These are phyloP conservation scores for Phyllotreta striolata DNA, from an alignment of 2,888 invertebrate genomes.

Conservation along the genomic window DNA sequence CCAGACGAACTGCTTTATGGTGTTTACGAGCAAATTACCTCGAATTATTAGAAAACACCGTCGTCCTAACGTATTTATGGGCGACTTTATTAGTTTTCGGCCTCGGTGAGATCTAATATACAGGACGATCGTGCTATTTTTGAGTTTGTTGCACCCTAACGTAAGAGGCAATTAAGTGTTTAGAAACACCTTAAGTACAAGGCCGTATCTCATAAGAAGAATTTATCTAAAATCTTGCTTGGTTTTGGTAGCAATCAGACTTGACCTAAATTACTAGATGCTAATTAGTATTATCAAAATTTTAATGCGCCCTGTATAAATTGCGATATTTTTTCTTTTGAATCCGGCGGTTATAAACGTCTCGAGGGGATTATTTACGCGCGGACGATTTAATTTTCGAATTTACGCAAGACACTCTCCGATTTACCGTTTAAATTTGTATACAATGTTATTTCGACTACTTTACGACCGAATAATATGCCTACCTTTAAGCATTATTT, in stretches of 20 bases:
- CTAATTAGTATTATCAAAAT: too few relatives aligned
- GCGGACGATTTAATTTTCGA: slow-evolving; percentile 24
- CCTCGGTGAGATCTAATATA: slow-evolving; percentile 36
- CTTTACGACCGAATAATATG: too few relatives aligned
- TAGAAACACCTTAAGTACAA: slow-evolving; percentile 3
- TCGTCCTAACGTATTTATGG: slow-evolving; percentile 53
- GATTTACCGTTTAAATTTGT: too few relatives aligned
- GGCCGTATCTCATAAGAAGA: too few relatives aligned
- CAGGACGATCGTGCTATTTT: too few relatives aligned
- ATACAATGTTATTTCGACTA: too few relatives aligned
- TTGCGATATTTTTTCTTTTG: slow-evolving; percentile 24
- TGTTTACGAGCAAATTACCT: slow-evolving; percentile 59
- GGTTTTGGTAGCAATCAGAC: too few relatives aligned
- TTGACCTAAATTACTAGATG: too few relatives aligned
- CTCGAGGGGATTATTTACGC: slow-evolving; percentile 19
- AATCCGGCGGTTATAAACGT: slow-evolving; percentile 43
- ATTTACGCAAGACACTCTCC: slow-evolving; percentile 18
- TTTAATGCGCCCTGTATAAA: slow-evolving; percentile 42
- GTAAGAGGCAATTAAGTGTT: too few relatives aligned
- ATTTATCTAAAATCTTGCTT: too few relatives aligned
- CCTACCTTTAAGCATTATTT: too few relatives aligned
- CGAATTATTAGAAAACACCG: slow-evolving; percentile 54
- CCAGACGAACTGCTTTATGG: slow-evolving; percentile 55
- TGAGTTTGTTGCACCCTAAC: too few relatives aligned
- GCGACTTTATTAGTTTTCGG: slow-evolving; percentile 49